These are phyloP conservation scores for Austrolebias charrua DNA, from an alignment of 2,797 vertebrate genomes.

Conservation along the genomic window DNA sequence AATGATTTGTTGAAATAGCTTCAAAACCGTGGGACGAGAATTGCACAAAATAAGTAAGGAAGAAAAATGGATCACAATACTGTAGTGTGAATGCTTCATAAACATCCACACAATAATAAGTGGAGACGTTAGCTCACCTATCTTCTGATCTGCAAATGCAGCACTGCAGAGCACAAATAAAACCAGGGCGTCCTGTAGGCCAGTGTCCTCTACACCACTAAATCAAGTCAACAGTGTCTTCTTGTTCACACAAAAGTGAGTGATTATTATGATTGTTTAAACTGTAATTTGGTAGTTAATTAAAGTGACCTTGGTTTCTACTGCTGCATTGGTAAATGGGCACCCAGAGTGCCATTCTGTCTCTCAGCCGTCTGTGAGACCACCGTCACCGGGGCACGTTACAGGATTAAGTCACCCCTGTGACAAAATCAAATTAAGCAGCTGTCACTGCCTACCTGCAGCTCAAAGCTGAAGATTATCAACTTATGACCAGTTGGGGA, in stretches of 20 bases:
- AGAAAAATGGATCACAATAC: neutral
- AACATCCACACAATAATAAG: neutral
- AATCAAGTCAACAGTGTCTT: conserved; percentile 78
- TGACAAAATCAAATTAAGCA: conserved; percentile 82
- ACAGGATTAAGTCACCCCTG: conserved; percentile 79
- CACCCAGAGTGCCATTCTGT: conserved; percentile 70
- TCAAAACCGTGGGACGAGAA: no score
- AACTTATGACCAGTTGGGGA: conserved; percentile 71
- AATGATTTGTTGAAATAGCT: no score
- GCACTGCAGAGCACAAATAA: conserved; percentile 45
- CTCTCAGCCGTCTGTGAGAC: conserved; percentile 69
- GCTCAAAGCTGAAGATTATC: conserved; percentile 70
- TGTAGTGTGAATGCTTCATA: neutral
- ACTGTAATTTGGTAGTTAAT: conserved; percentile 84
- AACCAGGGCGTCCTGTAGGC: conserved; percentile 53
- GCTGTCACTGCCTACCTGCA: conserved; percentile 80
- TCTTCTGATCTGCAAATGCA: conserved; percentile 26
- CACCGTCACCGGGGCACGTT: conserved; percentile 67
- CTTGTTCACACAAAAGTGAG: conserved; percentile 75
- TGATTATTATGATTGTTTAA: conserved; percentile 85
- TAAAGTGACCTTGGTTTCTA: conserved; percentile 85
- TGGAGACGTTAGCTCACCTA: conserved; percentile 1
- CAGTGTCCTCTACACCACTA: conserved; percentile 64
- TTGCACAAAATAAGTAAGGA: neutral
- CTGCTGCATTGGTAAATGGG: conserved; percentile 76